Evolutionary conservation across 2,113 vertebrate genomes (phyloP), one percentile per base, ranked within the genome.

Genomic region (Numenius arquata): DNA sequence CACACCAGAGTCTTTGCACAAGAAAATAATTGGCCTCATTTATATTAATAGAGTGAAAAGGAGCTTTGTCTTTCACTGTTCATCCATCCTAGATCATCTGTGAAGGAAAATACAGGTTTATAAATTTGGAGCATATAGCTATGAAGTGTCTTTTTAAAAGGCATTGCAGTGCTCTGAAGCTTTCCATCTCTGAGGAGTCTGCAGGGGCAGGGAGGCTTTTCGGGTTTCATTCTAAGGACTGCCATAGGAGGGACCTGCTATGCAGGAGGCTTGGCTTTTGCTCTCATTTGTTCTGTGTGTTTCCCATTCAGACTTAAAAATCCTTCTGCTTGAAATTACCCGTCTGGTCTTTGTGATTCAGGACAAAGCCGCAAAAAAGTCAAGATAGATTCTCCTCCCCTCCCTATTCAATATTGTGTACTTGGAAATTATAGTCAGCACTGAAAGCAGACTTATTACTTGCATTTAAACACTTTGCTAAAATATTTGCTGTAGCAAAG

Each of bases 281-380:
- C 36, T 94, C 52, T 84, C 32, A 9, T 74, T 93, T 91, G n/a
- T 88, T 89, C 59, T 77, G 15, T 75, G 66, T 88, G 58, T 94
- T 94, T 95, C 84, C 73, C 62, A 80, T 76, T 87, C 71, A 91
- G 63, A 91, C 59, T 66, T 79, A 94, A 95, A 96, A 92, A 32
- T 80, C 47, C 47, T 83, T 89, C 71, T 89, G 71, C 87, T 89
- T 88, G 81, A 89, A 95, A 95, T 95, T 92, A 63, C 75, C 89
- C 84, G 75, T 92, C 73, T 95, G 95, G 45, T 81, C 74, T 82
- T 92, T 62, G 73, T 79, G 87, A 89, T 53, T 82, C 70, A 91
- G 81, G 70, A 70, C 36, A 89, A 93, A 95, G 59, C 45, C 65
- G 72, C 65, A 56, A 73, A 66, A 85, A 85, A 85, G 34, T 29